Conservation (phyloP, 2,113 vertebrate species). For the Tamias sibiricus region DNA sequence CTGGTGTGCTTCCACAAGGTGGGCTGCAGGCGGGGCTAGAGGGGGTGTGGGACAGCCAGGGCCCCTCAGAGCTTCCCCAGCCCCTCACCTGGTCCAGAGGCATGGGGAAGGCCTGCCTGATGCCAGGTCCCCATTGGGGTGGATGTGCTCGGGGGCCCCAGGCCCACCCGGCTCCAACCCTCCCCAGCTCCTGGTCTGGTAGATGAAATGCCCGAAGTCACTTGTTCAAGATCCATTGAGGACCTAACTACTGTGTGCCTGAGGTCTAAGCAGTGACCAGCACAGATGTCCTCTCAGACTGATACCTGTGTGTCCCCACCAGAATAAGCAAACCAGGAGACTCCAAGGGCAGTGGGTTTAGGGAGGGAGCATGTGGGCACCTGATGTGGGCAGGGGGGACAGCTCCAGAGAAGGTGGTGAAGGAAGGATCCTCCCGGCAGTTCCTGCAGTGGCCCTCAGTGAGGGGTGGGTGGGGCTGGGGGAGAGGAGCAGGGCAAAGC, state of each 20-base stretch:
- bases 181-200: fast-evolving
- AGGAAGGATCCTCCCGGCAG: neutral
- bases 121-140: neutral
- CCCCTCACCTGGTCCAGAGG: neutral
- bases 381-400: fast-evolving
- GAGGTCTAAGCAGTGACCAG: neutral
- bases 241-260: neutral
- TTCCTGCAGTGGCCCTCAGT: neutral
- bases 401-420: neutral
- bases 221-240: neutral
- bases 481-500: neutral
- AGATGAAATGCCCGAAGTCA: neutral
- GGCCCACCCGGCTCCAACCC: neutral
- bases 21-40: neutral
- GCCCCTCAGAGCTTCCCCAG: neutral
- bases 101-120: fast-evolving
- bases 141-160: neutral
- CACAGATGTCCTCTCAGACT: neutral
- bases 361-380: neutral
- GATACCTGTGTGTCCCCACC: fast-evolving
- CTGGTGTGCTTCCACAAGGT: slow-evolving; percentile 98
- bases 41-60: fast-evolving
- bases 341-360: fast-evolving
- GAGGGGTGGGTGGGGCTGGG: too few species aligned
- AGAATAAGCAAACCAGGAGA: fast-evolving